Conservation (phyloP, 2,888 invertebrate genomes). For the Loripinus fragilis region DNA sequence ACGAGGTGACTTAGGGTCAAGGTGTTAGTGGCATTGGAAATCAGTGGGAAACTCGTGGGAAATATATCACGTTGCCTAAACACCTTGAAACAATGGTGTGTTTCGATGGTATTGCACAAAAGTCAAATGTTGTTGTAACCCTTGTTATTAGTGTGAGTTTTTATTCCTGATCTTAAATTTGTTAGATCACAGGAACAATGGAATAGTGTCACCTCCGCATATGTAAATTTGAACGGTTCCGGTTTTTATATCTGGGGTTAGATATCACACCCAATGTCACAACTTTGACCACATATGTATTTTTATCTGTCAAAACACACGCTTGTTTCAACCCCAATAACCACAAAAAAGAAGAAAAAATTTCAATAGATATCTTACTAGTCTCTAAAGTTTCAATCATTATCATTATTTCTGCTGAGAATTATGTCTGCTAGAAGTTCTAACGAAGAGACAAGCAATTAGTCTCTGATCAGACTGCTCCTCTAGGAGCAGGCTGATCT, state of each 20-base stretch:
- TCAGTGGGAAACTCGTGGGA: constrained; percentile 10
- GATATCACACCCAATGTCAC: neutral
- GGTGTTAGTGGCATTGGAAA: constrained; percentile 41
- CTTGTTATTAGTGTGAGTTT: neutral
- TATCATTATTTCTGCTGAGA: too few relatives aligned
- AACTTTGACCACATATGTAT: neutral
- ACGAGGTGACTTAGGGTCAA: neutral
- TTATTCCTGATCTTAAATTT: neutral
- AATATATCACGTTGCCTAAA: neutral
- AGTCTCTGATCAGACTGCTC: too few relatives aligned
- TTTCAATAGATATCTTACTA: too few relatives aligned
- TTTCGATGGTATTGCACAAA: neutral
- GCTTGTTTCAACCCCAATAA: neutral
- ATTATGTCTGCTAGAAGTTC: too few relatives aligned
- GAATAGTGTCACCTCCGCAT: neutral
- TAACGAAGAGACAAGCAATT: too few relatives aligned
- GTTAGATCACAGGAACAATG: neutral
- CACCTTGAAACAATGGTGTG: constrained; percentile 24
- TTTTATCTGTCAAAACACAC: constrained; percentile 8
- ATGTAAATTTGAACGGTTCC: constrained; percentile 9
- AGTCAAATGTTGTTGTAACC: neutral
- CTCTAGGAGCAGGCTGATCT: too few relatives aligned
- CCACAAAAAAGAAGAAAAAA: too few relatives aligned
- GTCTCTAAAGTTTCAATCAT: too few relatives aligned
- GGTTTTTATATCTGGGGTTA: neutral